Percentiles rank a stretch among this genome's conserved stretches.
These are phyloP conservation scores for Hermetia illucens DNA, from an alignment of 1,140 invertebrate species.

Conservation along the genomic window DNA sequence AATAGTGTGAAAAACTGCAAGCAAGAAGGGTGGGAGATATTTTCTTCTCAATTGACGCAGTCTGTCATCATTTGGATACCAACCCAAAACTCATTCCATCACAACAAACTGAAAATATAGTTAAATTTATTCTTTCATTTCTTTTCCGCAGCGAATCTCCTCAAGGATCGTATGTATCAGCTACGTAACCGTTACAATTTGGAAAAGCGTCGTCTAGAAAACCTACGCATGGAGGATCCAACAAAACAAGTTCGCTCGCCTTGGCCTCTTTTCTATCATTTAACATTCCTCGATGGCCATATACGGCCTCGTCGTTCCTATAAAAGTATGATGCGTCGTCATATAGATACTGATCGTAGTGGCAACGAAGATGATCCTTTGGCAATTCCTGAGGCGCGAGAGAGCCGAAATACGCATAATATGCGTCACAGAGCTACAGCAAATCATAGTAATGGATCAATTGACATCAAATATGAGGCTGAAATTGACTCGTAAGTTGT, in stretches of 20 bases:
- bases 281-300: conserved; percentile 25
- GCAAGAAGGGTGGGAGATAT: too few relatives aligned
- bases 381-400: background rate
- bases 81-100: background rate
- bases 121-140: background rate
- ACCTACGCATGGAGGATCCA: conserved; percentile 8
- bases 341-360: conserved; percentile 1
- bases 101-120: background rate
- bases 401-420: conserved; percentile 12
- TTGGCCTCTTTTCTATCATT: conserved; percentile 26
- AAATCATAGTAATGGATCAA: background rate
- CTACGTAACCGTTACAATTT: conserved; percentile 29
- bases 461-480: background rate
- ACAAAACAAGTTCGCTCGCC: conserved; percentile 13
- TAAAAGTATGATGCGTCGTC: conserved; percentile 10
- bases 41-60: background rate
- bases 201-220: conserved; percentile 25
- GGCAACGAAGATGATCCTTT: background rate
- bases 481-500: background rate
- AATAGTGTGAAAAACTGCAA: too few relatives aligned
- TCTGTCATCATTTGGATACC: background rate
- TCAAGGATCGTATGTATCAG: conserved; percentile 27
- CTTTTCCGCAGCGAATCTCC: conserved; percentile 13
- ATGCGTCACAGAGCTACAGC: background rate
- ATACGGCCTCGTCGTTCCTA: conserved; percentile 25